Evolutionary conservation across 2,113 vertebrate species (phyloP).

Genomic region (Oreotragus oreotragus): DNA sequence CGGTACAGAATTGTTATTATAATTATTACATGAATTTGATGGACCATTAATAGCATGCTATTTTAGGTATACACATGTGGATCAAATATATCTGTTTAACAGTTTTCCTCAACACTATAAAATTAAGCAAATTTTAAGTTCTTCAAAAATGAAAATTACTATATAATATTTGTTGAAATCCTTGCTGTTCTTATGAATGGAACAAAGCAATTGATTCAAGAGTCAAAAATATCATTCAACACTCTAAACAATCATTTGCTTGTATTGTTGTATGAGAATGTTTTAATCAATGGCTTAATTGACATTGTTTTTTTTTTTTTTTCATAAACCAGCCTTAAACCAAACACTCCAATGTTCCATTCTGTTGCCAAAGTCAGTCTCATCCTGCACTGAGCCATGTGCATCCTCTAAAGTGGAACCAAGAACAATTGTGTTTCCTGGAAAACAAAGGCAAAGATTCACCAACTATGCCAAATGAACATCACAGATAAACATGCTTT

Average conservation of each 20-base stretch:
- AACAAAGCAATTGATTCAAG: slow-evolving; percentile 42
- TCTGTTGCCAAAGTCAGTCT: slow-evolving; percentile 45
- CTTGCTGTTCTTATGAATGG: slow-evolving; percentile 24
- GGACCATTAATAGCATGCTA: background rate
- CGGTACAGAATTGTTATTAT: background rate
- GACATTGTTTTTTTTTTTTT: background rate
- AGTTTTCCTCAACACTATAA: background rate
- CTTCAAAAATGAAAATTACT: background rate
- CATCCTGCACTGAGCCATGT: slow-evolving; percentile 10
- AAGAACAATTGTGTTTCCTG: slow-evolving; percentile 23
- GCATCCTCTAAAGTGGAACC: background rate
- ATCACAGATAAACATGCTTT: background rate
- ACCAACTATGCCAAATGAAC: background rate
- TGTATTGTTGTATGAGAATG: background rate
- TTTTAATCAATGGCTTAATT: slow-evolving; percentile 38
- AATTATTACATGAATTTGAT: background rate
- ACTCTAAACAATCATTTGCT: slow-evolving; percentile 31
- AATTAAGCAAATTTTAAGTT: background rate
- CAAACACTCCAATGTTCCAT: background rate
- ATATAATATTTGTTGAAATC: slow-evolving; percentile 24
- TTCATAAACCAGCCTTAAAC: background rate
- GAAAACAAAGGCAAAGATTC: background rate
- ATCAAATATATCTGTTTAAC: background rate
- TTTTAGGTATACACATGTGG: background rate
- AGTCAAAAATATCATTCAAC: background rate